Percentiles rank a stretch among this genome's conserved stretches.
Conservation (phyloP, 2,113 vertebrate species). For the Dolichallabes microphthalmus region DNA sequence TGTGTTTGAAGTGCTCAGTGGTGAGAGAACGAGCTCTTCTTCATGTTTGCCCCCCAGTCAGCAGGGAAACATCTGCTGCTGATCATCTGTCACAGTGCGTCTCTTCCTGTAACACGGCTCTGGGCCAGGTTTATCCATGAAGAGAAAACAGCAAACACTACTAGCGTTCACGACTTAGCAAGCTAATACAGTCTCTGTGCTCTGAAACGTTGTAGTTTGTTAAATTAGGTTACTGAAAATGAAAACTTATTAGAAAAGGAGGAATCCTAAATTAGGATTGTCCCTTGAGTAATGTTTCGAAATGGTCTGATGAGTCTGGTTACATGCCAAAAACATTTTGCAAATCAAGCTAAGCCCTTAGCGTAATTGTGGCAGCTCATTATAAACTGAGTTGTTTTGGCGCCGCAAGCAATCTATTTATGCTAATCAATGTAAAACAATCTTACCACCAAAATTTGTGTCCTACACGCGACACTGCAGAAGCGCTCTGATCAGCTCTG, state of each 20-base stretch:
- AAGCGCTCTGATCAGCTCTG: background rate
- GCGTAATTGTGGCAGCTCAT: constrained; percentile 7
- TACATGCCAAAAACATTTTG: background rate
- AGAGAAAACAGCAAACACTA: background rate
- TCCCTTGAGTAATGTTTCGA: background rate
- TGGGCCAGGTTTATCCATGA: background rate
- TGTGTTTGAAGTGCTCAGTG: background rate
- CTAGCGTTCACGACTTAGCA: too few relatives aligned
- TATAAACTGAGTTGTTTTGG: background rate
- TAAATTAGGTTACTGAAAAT: background rate
- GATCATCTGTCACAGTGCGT: background rate
- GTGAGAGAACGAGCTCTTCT: background rate
- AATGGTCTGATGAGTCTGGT: background rate
- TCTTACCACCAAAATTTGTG: background rate
- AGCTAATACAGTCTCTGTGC: background rate
- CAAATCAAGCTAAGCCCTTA: constrained; percentile 8
- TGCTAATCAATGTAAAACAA: constrained; percentile 20
- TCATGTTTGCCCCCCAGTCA: background rate
- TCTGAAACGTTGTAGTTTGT: background rate
- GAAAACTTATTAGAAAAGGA: background rate
- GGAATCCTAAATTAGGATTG: background rate
- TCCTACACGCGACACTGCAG: background rate
- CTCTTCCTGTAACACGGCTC: background rate
- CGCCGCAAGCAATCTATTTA: constrained; percentile 3
- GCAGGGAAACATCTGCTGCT: background rate